These are phyloP conservation scores for Artibeus jamaicensis DNA, from an alignment of 2,797 vertebrate genomes.

Conservation along the genomic window DNA sequence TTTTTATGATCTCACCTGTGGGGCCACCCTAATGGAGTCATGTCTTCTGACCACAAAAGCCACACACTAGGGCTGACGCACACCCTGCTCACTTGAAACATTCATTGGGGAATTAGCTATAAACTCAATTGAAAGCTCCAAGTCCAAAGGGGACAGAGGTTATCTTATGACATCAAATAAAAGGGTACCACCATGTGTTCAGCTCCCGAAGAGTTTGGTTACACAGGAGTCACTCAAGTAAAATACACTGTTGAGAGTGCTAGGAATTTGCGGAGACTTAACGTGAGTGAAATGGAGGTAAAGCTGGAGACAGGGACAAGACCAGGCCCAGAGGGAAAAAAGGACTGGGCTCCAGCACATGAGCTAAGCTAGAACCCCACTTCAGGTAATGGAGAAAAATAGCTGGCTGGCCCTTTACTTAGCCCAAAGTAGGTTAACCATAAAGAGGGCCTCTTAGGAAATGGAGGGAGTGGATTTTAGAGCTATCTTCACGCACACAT, in stretches of 20 bases:
- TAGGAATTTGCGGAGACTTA: constrained; percentile 27
- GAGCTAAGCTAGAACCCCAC: background rate
- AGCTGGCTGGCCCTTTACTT: background rate
- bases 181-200: background rate
- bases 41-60: background rate
- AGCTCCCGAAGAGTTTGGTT: background rate
- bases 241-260: background rate
- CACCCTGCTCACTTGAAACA: background rate
- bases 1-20: background rate
- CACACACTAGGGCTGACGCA: background rate
- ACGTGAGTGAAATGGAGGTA: background rate
- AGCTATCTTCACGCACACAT: background rate
- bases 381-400: background rate
- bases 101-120: background rate
- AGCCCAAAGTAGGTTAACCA: background rate
- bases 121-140: background rate
- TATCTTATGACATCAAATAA: constrained; percentile 13
- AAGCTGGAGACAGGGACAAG: background rate
- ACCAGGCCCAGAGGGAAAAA: background rate
- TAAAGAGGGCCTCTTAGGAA: background rate
- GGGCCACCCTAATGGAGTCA: background rate
- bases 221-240: background rate
- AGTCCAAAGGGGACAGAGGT: background rate
- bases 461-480: background rate
- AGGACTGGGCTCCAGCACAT: background rate